Evolutionary conservation across 64 coral and sea anemone species (phyloP), one percentile per base, ranked within the genome.

Genomic region (Stichodactyla mertensii): DNA sequence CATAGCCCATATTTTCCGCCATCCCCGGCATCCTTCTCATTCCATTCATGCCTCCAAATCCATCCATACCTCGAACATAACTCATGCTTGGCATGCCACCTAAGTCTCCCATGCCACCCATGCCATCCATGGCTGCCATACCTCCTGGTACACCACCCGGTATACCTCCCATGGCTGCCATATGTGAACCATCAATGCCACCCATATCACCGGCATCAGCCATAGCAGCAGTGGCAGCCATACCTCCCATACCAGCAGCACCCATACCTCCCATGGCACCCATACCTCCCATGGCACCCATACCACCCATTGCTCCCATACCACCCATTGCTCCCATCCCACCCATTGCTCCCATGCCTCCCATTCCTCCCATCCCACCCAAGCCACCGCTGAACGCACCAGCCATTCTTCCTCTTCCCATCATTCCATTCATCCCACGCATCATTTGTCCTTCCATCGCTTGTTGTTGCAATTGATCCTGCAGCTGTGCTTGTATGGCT

Each of bases 381-480:
- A 58, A 66, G 19, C 90, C 85, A 87, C 86, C 71, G 14, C 60
- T 84, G 71, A 90, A 91, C 15, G 22, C 82, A 89, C 66, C 51
- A 45, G 53, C 27, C 83, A 61, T 85, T 31, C 57, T 64, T 85
- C 54, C 18, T 58, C 19, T 55, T 23, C 80, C 55, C 80, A 53
- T 18, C 24, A 57, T 57, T 22, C 53, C 83, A 20, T 85, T 64
- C 83, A 64, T 51, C 15, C 77, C 28, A 52, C 31, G 51, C 83
- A 85, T 85, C 36, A 57, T 18, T 64, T 61, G 55, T 58, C 83
- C 94, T 57, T 77, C 70, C 87, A 93, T 87, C 59, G 94, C 94
- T 88, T 97, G 91, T 61, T 83, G 64, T 53, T 92, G 71, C 71
- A 97, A 78, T 55, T 87, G 91, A 22, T 97, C 88, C 71, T 92